Evolutionary conservation across 2,797 vertebrate species (phyloP).

Genomic region (Esox masquinongy): DNA sequence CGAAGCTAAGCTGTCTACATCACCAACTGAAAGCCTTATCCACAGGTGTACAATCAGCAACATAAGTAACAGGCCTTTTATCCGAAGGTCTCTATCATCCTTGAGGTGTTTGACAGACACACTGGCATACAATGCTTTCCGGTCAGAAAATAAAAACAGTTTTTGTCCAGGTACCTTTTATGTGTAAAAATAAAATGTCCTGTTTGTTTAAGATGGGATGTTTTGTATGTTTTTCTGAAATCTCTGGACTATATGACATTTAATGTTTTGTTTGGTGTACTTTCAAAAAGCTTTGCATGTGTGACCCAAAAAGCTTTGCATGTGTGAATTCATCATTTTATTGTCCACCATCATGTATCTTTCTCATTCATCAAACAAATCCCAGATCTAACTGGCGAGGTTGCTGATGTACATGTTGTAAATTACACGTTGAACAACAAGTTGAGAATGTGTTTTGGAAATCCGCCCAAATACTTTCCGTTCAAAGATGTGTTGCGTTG

Average conservation of each 20-base stretch:
- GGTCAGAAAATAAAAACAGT: slow-evolving; percentile 8
- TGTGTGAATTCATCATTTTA: not conserved
- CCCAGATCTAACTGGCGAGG: not conserved
- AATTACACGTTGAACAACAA: not conserved
- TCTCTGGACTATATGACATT: not conserved
- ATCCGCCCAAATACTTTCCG: not conserved
- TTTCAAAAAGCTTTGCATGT: not conserved
- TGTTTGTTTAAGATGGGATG: not conserved
- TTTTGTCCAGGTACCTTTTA: not conserved
- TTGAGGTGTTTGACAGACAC: not conserved
- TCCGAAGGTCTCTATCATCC: slow-evolving; percentile 15
- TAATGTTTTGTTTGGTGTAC: not conserved
- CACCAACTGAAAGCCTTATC: slow-evolving; percentile 43
- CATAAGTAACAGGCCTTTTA: slow-evolving; percentile 30
- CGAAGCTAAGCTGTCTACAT: slow-evolving; percentile 31
- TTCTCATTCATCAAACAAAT: not conserved
- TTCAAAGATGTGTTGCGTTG: not conserved
- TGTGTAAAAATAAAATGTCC: not conserved
- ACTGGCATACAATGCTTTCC: not conserved
- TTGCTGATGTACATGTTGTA: not conserved
- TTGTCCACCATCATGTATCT: not conserved
- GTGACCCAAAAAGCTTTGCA: not conserved
- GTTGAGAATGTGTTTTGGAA: not conserved
- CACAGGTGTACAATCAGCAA: slow-evolving; percentile 47
- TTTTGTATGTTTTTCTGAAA: too few relatives aligned